Evolutionary conservation across 2,797 vertebrate species (phyloP).

Genomic region (Xenentodon cancila): DNA sequence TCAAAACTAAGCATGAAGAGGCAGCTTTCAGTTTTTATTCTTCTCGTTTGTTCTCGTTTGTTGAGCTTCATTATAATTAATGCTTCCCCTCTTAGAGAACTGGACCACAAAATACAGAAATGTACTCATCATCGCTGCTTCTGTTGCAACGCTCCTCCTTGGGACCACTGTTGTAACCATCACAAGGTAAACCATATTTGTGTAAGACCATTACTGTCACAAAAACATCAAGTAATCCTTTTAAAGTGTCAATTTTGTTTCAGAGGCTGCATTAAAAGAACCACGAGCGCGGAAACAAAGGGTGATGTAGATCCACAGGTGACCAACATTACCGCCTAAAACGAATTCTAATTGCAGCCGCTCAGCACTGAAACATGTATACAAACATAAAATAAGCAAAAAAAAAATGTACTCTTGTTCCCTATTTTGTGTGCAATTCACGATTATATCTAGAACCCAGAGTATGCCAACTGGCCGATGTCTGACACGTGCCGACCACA

Average conservation of each 20-base stretch:
- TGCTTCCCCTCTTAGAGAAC: constrained; percentile 1
- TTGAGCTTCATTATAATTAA: neutral
- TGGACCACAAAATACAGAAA: neutral
- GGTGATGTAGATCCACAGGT: constrained; percentile 13
- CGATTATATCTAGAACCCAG: neutral
- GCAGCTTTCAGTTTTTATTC: no score
- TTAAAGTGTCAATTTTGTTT: constrained; percentile 3
- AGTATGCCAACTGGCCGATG: constrained; percentile 11
- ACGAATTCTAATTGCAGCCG: neutral
- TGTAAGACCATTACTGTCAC: neutral
- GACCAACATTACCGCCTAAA: neutral
- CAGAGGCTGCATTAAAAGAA: constrained; percentile 7
- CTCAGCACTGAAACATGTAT: no score
- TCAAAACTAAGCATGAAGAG: no score
- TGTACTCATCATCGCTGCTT: neutral
- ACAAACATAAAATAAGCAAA: no score
- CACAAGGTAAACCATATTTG: constrained; percentile 13
- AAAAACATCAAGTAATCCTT: neutral
- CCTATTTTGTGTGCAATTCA: no score
- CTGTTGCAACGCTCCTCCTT: neutral
- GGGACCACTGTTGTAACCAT: neutral
- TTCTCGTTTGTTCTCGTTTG: no score
- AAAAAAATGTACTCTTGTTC: no score
- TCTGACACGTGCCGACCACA: constrained; percentile 1
- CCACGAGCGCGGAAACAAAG: neutral